Evolutionary conservation across 1,140 invertebrate genomes (phyloP).

Genomic region (Cydia splendana): DNA sequence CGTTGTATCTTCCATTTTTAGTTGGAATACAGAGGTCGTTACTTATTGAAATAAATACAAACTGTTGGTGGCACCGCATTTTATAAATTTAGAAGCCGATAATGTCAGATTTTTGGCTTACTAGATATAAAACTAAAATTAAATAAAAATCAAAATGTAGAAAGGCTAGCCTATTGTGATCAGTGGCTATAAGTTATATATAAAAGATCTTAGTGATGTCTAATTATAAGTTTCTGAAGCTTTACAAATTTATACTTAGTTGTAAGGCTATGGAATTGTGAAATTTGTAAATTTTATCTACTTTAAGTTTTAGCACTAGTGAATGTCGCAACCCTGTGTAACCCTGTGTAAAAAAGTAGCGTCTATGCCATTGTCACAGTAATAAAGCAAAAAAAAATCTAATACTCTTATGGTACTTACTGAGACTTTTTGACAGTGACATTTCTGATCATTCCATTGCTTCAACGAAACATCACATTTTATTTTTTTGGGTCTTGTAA

Average conservation of each 20-base stretch:
- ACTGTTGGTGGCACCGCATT: too few species aligned
- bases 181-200: background rate
- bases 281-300: conserved; percentile 2
- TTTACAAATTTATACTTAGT: conserved; percentile 18
- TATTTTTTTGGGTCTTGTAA: background rate
- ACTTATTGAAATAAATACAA: too few species aligned
- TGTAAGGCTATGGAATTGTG: conserved; percentile 2
- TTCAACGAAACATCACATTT: background rate
- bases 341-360: background rate
- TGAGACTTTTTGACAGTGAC: background rate
- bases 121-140: background rate
- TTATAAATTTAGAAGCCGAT: background rate
- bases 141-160: background rate
- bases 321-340: conserved; percentile 2
- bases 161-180: background rate
- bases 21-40: too few species aligned
- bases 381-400: background rate
- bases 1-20: too few species aligned
- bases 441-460: conserved; percentile 7
- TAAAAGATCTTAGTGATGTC: conserved; percentile 1
- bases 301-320: background rate
- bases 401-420: background rate
- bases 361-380: background rate
- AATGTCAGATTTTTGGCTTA: background rate
- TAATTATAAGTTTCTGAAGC: conserved; percentile 2